A percentile compares a stretch with the other conserved stretches of the same genome.
Evolutionary conservation across 2,888 invertebrate species (phyloP).

Genomic region (Allacma fusca): DNA sequence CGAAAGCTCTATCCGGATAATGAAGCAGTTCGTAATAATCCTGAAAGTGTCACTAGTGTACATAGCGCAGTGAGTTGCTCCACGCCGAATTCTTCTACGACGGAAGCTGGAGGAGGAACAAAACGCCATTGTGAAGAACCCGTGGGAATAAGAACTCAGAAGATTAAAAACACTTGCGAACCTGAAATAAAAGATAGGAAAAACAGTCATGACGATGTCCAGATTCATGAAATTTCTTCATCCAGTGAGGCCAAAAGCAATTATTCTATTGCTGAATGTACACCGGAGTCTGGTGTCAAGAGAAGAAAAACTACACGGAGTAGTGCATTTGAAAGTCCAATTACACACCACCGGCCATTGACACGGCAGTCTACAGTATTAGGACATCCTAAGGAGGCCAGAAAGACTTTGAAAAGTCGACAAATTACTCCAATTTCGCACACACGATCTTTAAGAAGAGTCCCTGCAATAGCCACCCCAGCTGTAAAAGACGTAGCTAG

Average conservation of each 20-base stretch:
- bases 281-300: not conserved
- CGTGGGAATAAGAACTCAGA: not conserved
- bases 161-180: not conserved
- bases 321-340: not conserved
- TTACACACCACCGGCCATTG: not conserved
- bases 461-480: not conserved
- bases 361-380: not conserved
- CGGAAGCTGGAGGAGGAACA: not conserved
- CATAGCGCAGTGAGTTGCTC: not conserved
- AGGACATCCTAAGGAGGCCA: not conserved
- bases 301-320: slow-evolving; percentile 23
- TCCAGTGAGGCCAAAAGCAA: slow-evolving; percentile 50
- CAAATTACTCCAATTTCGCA: not conserved
- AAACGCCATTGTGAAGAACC: not conserved
- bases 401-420: not conserved
- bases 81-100: not conserved
- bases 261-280: slow-evolving; percentile 16
- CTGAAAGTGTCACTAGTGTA: not conserved
- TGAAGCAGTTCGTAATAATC: not conserved
- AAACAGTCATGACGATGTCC: slow-evolving; percentile 49
- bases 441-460: not conserved
- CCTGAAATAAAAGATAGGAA: not conserved
- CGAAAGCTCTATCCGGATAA: slow-evolving; percentile 17
- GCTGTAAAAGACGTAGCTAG: not conserved
- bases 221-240: slow-evolving; percentile 59